Evolutionary conservation across 92 coral and sea anemone genomes (phyloP), one percentile per base, ranked within the genome.

Genomic region (Palythoa caribaeorum): DNA sequence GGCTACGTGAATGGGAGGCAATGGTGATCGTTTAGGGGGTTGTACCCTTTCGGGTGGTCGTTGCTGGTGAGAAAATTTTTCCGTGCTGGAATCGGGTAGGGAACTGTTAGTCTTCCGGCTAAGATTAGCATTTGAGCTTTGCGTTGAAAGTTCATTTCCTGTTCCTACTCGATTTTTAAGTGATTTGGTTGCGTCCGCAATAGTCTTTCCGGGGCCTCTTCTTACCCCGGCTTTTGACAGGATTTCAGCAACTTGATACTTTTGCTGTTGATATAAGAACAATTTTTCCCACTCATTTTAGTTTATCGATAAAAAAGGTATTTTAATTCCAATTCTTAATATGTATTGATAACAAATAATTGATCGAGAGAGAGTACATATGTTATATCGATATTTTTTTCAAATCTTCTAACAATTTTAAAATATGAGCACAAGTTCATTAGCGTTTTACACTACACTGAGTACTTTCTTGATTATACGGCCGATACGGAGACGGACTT

Each of bases 191-290:
- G 95, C 88, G 66, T 93, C 96, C 15, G 97, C 80, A 38, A 96
- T 89, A 68, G 83, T 97, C n/a, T 94, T 97, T 20, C 96, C 94
- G 28, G 97, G 96, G 39, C 97, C 99, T 73, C 92, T 90, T 28
- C 96, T 92, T 60, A 97, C 87, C 50, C 99, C 99, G 20, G 98
- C 99, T 88, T 92, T 93, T 57, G 93, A 87, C 54, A 97, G 91
- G 71, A 95, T 87, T 50, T 94, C 93, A 16, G 94, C 87, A 59
- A 97, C 95, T 54, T 94, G 96, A 84, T 90, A 93, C 71, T 93
- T 92, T 86, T 96, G 96, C 99, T 96, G 84, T 13, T 69, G 88
- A 72, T 28, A 35, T 9, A 69, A 37, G 66, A 44, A 15, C 50
- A 1, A 9, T n/a, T 15, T 21, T 63, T 39, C 10, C 17, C 9